Evolutionary conservation across 2,888 invertebrate species (phyloP).

Genomic region (Erpobdella octoculata): DNA sequence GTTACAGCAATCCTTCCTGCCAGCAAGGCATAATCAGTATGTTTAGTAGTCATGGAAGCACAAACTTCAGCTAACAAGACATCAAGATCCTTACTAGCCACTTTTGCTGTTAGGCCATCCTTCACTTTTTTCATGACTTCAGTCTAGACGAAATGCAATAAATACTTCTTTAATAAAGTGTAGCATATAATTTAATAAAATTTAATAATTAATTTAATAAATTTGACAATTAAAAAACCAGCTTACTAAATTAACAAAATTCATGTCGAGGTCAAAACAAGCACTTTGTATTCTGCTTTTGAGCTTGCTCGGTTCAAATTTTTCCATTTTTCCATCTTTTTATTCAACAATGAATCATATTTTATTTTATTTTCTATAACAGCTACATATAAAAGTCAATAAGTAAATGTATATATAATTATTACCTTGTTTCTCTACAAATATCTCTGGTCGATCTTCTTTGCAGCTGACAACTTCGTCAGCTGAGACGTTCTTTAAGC

Average conservation of each 20-base stretch:
- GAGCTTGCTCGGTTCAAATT: constrained; percentile 12
- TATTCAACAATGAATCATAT: neutral
- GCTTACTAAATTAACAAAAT: constrained; percentile 3
- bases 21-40: constrained; percentile 18
- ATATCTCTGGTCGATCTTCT: neutral
- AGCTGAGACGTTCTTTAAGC: neutral
- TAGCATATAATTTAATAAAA: neutral
- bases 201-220: neutral
- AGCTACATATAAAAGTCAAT: too few species aligned
- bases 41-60: constrained; percentile 27
- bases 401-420: neutral
- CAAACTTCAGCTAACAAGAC: constrained; percentile 15
- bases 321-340: constrained; percentile 13
- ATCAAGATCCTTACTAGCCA: constrained; percentile 13
- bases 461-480: neutral
- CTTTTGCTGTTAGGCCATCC: constrained; percentile 8
- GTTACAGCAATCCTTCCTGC: constrained; percentile 21
- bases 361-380: too few species aligned
- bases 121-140: constrained; percentile 6
- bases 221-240: neutral
- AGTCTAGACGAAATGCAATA: neutral
- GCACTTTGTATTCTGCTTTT: neutral
- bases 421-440: neutral
- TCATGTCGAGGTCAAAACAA: constrained; percentile 5
- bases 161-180: neutral